Percentiles rank a stretch among this genome's conserved stretches.
These are phyloP conservation scores for Sebastes fasciatus DNA, from an alignment of 2,113 vertebrate genomes.

Conservation along the genomic window DNA sequence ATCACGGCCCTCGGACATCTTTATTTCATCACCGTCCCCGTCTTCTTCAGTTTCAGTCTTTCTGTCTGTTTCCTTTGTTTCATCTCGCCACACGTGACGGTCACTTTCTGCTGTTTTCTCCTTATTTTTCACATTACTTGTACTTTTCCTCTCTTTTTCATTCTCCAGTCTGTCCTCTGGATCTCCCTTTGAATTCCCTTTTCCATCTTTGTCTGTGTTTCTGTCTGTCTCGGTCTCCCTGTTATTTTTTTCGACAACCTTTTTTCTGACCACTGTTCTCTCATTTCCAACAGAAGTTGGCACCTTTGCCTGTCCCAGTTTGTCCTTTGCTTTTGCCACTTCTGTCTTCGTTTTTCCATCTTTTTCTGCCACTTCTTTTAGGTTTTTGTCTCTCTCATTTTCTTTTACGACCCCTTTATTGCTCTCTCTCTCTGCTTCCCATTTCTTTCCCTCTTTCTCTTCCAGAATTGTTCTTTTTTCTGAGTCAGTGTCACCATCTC, in stretches of 20 bases:
- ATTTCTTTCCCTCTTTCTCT: constrained; percentile 37
- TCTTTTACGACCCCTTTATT: constrained; percentile 46
- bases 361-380: constrained; percentile 24
- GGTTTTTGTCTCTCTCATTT: constrained; percentile 39
- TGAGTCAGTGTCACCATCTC: constrained; percentile 18
- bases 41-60: constrained; percentile 36
- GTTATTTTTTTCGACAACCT: constrained; percentile 47
- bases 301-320: constrained; percentile 19
- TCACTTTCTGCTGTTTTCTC: constrained; percentile 44
- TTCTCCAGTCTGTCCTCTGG: constrained; percentile 14
- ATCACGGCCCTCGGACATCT: constrained; percentile 48
- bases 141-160: constrained; percentile 29
- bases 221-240: constrained; percentile 43
- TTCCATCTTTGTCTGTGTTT: constrained; percentile 7
- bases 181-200: constrained; percentile 7
- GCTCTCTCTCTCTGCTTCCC: constrained; percentile 37
- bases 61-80: constrained; percentile 52
- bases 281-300: constrained; percentile 43
- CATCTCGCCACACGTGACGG: constrained; percentile 39
- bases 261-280: constrained; percentile 24
- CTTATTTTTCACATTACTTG: constrained; percentile 37
- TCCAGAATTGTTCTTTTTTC: constrained; percentile 34
- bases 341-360: constrained; percentile 50
- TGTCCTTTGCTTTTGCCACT: constrained; percentile 37
- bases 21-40: constrained; percentile 52